Conservation (phyloP, 2,888 invertebrate genomes). For the Trichacis sp. region DNA sequence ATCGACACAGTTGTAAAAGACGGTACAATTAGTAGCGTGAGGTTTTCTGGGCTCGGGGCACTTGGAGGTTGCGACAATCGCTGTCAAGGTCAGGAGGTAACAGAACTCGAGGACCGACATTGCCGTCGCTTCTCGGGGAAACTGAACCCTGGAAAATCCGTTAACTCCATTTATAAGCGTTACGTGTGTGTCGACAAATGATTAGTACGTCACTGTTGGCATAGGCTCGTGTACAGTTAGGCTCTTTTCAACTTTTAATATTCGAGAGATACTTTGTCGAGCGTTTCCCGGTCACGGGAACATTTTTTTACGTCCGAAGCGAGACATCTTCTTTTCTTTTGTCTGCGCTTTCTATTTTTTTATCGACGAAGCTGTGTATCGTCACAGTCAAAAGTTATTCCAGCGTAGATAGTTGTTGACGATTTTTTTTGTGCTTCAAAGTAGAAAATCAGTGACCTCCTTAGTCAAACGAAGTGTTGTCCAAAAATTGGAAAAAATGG, state of each 20-base stretch:
- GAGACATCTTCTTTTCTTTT: conserved; percentile 16
- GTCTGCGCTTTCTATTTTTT: no score
- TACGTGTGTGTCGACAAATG: conserved; percentile 47
- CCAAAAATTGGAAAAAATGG: no score
- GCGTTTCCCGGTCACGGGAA: background rate
- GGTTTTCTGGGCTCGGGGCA: conserved; percentile 60
- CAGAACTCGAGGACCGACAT: conserved; percentile 28
- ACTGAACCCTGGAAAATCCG: conserved; percentile 35
- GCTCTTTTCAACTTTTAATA: conserved; percentile 17
- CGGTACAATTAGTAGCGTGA: conserved; percentile 58
- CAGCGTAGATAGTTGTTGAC: no score
- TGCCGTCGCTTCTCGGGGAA: conserved; percentile 19
- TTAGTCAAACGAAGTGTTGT: no score
- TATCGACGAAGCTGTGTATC: no score
- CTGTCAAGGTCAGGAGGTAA: conserved; percentile 17
- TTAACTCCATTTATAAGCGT: conserved; percentile 49
- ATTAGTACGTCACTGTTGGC: conserved; percentile 48
- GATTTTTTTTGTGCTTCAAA: no score
- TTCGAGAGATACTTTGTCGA: background rate
- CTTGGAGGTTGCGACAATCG: conserved; percentile 40
- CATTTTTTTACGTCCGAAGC: background rate
- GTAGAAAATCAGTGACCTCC: no score
- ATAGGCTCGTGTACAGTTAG: conserved; percentile 54
- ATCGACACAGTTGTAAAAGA: conserved; percentile 62
- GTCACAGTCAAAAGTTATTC: no score